Evolutionary conservation across 1,140 invertebrate species (phyloP).

Genomic region (Zelostemma sp.): DNA sequence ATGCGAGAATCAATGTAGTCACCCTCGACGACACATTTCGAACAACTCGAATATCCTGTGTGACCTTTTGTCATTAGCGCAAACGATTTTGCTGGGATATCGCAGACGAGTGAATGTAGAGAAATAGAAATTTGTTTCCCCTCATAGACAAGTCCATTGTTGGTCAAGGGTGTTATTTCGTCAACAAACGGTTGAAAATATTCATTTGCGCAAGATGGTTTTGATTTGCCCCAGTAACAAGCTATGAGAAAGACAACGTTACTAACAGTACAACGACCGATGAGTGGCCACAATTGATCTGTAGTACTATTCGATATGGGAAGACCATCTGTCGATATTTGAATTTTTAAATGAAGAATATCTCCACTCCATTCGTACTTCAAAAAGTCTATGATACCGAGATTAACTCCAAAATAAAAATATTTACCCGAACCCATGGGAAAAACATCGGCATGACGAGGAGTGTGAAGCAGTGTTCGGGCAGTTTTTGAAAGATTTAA

Average conservation of each 20-base stretch:
- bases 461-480: conserved; percentile 9
- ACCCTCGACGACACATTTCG: conserved; percentile 52
- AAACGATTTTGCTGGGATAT: conserved; percentile 61
- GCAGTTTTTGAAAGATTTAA: too few relatives aligned
- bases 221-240: conserved; percentile 30
- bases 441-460: conserved; percentile 1
- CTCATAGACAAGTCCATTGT: not conserved
- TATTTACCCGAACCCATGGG: conserved; percentile 15
- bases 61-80: conserved; percentile 55
- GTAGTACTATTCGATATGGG: not conserved
- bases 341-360: not conserved
- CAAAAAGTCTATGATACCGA: not conserved
- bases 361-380: not conserved
- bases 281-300: conserved; percentile 7
- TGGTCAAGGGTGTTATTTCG: conserved; percentile 5
- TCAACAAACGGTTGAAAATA: conserved; percentile 34
- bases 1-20: not conserved
- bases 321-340: conserved; percentile 6
- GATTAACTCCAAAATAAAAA: conserved; percentile 10
- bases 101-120: conserved; percentile 54
- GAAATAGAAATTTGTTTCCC: conserved; percentile 13
- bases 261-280: not conserved
- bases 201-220: conserved; percentile 20
- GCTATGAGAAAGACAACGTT: conserved; percentile 8
- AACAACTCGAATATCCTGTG: conserved; percentile 57